Evolutionary conservation across 1,140 invertebrate genomes (phyloP), one percentile per base, ranked within the genome.

Genomic region (Hestina assimilis): DNA sequence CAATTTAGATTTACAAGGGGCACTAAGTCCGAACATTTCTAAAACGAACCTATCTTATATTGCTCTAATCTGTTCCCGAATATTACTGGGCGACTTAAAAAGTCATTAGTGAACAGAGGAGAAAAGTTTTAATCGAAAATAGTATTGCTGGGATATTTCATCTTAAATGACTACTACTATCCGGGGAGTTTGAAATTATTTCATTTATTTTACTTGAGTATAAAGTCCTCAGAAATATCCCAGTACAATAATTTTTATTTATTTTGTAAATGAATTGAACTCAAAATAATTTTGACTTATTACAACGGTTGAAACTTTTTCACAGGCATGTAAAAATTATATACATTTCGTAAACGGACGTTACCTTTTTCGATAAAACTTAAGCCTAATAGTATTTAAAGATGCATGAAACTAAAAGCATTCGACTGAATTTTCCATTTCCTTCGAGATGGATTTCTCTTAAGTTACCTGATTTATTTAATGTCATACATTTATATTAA

Each of bases 71-170:
- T 38, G 23, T 58, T 40, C 47, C 28, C 23, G 29, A 53, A 59
- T 59, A 59, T 59, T 38, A 59, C 41, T 51, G 43, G 42, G 19
- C 31, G 28, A 58, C 19, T 58, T 59, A 59, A 59, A 59, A 59
- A 59, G 48, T 59, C 48, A 59, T 59, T 59, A 59, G 23, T 29
- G 57, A 59, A 47, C 48, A 59, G 51, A 59, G 57, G 33, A 59
- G 57, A 19, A 59, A 59, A 59, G 57, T 59, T 59, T 59, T 59
- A 59, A 59, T 52, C 42, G 57, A 59, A 59, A 31, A 59, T 59
- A 59, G 48, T 59, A 59, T 59, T 52, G 53, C 48, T 52, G 31
- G 41, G 17, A 59, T 59, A 59, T 52, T 40, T 52, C 48, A 38
- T 51, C 56, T 46, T 33, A 59, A 31, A 46, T 19, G 53, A 47